Evolutionary conservation across 2,113 vertebrate genomes (phyloP), one percentile per base, ranked within the genome.

Genomic region (Albula glossodonta): DNA sequence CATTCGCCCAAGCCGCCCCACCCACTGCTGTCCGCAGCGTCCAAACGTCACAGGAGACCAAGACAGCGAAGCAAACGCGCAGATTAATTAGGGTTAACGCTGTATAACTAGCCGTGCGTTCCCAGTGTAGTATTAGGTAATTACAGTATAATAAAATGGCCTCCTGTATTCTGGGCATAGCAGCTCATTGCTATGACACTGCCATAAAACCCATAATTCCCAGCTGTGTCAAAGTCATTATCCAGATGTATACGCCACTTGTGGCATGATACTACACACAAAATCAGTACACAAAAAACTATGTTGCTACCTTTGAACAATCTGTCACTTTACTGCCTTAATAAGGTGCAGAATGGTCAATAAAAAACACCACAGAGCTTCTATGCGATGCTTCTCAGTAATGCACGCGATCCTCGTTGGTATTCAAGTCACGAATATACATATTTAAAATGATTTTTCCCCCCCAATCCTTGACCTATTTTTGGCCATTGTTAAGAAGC

Each of bases 1-100:
- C 81, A 49, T 80, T 31, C 85, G 84, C 86, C 60, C 85, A 83
- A 63, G 88, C 83, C 82, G 85, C 85, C 31, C 60, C 51, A 88
- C 52, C 66, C n/a, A 88, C 86, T 82, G 56, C 25, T 25, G n/a
- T 49, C 51, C 50, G 48, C 53, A 17, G n/a, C 53, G 7, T 10
- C 81, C n/a, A 63, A 70, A 56, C 19, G 19, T 48, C 25, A 63
- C 31, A 82, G 48, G 81, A 82, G n/a, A 41, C 60, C 81, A 60
- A 4, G 13, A n/a, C 17, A 8, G 19, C n/a, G 19, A 70, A 15
- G 57, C 17, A n/a, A 7, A 17, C 17, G 5, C 17, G 17, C 4
- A 70, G 6, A 22, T 1, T 70, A n/a, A 70, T 22, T 22, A n/a
- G 22, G 22, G n/a, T 70, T 17, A 70, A 70, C 12, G 53, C 6